Evolutionary conservation across 2,113 vertebrate species (phyloP).

Genomic region (Panthera tigris): DNA sequence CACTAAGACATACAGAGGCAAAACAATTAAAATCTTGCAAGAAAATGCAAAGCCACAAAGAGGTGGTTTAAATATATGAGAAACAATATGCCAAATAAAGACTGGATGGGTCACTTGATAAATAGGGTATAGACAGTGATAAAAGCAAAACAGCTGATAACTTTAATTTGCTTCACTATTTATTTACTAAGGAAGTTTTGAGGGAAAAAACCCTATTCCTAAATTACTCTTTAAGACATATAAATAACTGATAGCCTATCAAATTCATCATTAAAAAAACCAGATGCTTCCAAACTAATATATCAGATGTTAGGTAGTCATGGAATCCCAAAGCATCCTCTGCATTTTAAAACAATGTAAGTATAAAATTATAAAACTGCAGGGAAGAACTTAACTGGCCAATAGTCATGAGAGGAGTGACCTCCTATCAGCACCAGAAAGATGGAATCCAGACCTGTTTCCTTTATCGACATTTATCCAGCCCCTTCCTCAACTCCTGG

Average conservation of each 20-base stretch:
- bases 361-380: not conserved
- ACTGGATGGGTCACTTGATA: not conserved
- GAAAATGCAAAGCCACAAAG: conserved; percentile 38
- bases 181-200: not conserved
- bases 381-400: not conserved
- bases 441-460: not conserved
- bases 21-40: conserved; percentile 20
- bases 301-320: not conserved
- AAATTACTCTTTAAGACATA: conserved; percentile 40
- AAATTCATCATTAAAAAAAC: conserved; percentile 48
- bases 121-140: not conserved
- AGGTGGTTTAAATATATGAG: not conserved
- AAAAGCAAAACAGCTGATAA: not conserved
- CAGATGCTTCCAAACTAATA: conserved; percentile 23
- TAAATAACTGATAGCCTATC: conserved; percentile 17
- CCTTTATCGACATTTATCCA: conserved; percentile 3
- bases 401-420: not conserved
- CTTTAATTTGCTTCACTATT: conserved; percentile 23
- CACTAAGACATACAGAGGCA: not conserved
- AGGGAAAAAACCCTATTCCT: not conserved
- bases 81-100: conserved; percentile 32
- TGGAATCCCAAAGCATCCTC: not conserved
- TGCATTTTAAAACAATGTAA: conserved; percentile 27
- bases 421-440: not conserved
- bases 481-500: not conserved